Base-by-base conservation (phyloP, 37 sponge, comb jelly and placozoan species). In the Oopsacas minuta region DNA sequence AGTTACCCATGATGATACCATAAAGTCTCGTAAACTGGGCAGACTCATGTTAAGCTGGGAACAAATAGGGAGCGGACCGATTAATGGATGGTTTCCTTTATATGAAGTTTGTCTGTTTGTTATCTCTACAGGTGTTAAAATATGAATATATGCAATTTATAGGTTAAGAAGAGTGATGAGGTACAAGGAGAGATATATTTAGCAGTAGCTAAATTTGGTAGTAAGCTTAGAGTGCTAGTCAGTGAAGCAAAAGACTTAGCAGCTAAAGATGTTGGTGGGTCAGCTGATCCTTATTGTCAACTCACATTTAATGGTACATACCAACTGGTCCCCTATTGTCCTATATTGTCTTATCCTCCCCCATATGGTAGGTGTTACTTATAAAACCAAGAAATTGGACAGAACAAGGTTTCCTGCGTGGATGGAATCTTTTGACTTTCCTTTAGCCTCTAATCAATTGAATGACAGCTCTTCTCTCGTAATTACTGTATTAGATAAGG, bases 381-480 rank as follows among this genome's bases (percentile, higher is more conserved):
- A 25, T 61, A 61, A 61, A 34, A 61, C 75, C 1, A 61, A 61
- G 75, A 61, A 61, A 12, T n/a, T 92, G 75, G 81, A 85, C 37
- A 94, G 90, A 86, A 92, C 95, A 1, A 37, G 89, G 35, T 92
- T 91, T 39, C 95, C 95, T 15, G 81, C 86, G 17, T 94, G 95
- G 95, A 81, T 84, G 37, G 86, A 92, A 82, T 49, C 84, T 0
- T 94, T 89, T 82, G 86, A 87, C 32, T 36, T 94, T 0, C 75
- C 75, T 3, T 12, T 61, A 34, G 17, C 7, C 30, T 34, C 75
- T 12, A 12, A 46, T 12, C 5, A 25, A 5, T 12, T n/a, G 32
- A 3, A 5, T 34, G 28, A 12, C 32, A 51, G 81, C 0, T 37
- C 53, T 1, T 84, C 85, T 1, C 38, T 90, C 38, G 23, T 22